Evolutionary conservation across 2,888 invertebrate genomes (phyloP).

Genomic region (Harmothoe impar): DNA sequence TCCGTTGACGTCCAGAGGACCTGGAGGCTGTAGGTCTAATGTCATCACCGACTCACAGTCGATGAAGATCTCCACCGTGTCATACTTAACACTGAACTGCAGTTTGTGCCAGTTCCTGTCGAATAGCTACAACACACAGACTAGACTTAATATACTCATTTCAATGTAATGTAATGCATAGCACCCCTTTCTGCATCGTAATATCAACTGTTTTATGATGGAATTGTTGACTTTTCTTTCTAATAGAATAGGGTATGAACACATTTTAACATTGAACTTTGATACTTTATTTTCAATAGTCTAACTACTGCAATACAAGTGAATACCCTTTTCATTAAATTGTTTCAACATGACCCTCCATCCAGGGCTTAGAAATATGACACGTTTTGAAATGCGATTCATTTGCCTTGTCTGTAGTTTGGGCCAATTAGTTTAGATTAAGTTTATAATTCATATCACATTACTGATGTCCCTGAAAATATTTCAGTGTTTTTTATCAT

Average conservation of each 20-base stretch:
- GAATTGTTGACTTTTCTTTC: too few species aligned
- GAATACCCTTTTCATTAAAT: too few species aligned
- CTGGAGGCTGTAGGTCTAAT: constrained; percentile 61
- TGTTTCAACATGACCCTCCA: too few species aligned
- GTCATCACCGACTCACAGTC: constrained; percentile 68
- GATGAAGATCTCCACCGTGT: constrained; percentile 68
- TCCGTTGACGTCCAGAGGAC: constrained; percentile 67
- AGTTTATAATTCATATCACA: too few species aligned
- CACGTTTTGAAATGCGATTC: too few species aligned
- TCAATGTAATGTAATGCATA: background rate
- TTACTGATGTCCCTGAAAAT: too few species aligned
- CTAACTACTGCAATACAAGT: background rate
- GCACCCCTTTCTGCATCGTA: background rate
- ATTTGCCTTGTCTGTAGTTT: too few species aligned
- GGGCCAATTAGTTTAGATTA: too few species aligned
- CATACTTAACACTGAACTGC: constrained; percentile 67
- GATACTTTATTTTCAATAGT: background rate
- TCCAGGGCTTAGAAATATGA: too few species aligned
- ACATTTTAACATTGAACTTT: too few species aligned
- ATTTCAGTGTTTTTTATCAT: too few species aligned
- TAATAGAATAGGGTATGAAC: too few species aligned
- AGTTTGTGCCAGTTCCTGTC: constrained; percentile 71
- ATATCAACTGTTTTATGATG: background rate
- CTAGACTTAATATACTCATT: background rate
- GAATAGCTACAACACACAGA: constrained; percentile 68